Conservation (phyloP, 2,888 invertebrate genomes). For the Leptopilina myrica region DNA sequence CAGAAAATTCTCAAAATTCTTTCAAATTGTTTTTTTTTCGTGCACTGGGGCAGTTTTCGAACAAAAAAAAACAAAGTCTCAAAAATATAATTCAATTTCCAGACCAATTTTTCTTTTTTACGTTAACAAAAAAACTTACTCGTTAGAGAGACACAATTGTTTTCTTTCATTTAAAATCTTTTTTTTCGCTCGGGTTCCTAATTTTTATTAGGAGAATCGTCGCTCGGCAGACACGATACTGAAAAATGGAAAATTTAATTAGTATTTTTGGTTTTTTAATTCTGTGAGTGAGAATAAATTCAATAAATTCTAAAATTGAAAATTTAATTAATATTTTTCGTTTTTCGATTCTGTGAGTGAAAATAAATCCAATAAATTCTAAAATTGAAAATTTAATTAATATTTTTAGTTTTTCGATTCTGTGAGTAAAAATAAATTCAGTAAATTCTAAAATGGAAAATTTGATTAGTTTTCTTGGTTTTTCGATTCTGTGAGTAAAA, state of each 20-base stretch:
- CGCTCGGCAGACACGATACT: constrained; percentile 62
- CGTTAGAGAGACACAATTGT: not conserved
- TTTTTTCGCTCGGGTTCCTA: not conserved
- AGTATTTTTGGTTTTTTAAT: too few relatives aligned
- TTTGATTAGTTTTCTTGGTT: too few relatives aligned
- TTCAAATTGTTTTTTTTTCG: not conserved
- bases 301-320: too few relatives aligned
- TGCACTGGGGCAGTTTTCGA: not conserved
- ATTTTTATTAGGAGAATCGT: constrained; percentile 32
- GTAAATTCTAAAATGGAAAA: too few relatives aligned
- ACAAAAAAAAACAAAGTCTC: constrained; percentile 30
- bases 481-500: too few relatives aligned
- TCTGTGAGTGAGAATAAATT: too few relatives aligned
- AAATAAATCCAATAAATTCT: too few relatives aligned
- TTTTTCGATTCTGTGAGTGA: too few relatives aligned
- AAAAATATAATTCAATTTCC: constrained; percentile 28
- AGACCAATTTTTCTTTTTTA: not conserved
- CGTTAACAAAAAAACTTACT: not conserved
- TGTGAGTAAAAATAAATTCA: too few relatives aligned
- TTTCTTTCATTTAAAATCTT: not conserved
- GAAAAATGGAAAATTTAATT: not conserved
- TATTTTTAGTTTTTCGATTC: too few relatives aligned
- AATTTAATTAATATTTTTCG: too few relatives aligned
- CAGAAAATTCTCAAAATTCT: not conserved
- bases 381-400: too few relatives aligned